These are phyloP conservation scores for Procavia capensis DNA, from an alignment of 2,113 vertebrate genomes.

Conservation along the genomic window DNA sequence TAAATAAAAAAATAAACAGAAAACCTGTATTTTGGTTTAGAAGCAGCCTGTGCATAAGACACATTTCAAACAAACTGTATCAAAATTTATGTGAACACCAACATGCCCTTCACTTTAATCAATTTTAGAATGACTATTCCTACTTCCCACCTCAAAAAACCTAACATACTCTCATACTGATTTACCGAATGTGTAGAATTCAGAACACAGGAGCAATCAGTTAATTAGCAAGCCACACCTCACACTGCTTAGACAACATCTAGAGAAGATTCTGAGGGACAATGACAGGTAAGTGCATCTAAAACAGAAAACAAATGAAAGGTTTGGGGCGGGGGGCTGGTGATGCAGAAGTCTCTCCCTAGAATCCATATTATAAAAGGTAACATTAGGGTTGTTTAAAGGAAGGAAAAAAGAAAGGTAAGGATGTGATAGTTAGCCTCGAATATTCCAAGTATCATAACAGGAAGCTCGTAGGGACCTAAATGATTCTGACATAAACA, in stretches of 20 bases:
- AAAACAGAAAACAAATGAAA: constrained; percentile 7
- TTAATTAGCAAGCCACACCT: not conserved
- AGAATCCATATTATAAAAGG: constrained; percentile 10
- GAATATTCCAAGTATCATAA: not conserved
- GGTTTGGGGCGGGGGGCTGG: not conserved
- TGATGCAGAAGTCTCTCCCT: not conserved
- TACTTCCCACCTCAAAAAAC: not conserved
- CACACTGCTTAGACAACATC: not conserved
- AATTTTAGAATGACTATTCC: constrained; percentile 23
- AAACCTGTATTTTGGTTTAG: not conserved
- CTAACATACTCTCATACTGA: not conserved
- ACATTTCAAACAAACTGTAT: not conserved
- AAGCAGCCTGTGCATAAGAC: not conserved
- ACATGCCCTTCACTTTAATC: not conserved
- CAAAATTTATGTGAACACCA: not conserved
- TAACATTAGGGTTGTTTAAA: not conserved
- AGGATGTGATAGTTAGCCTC: not conserved
- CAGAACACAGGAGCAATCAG: not conserved
- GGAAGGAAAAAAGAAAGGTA: not conserved
- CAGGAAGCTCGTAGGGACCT: not conserved
- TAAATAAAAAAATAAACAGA: constrained; percentile 6
- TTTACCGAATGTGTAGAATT: constrained; percentile 26
- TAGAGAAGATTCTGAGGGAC: not conserved
- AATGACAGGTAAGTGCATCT: not conserved
- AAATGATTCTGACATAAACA: not conserved